Base-by-base conservation (phyloP, 1,140 invertebrate genomes). In the Drosophila mauritiana region DNA sequence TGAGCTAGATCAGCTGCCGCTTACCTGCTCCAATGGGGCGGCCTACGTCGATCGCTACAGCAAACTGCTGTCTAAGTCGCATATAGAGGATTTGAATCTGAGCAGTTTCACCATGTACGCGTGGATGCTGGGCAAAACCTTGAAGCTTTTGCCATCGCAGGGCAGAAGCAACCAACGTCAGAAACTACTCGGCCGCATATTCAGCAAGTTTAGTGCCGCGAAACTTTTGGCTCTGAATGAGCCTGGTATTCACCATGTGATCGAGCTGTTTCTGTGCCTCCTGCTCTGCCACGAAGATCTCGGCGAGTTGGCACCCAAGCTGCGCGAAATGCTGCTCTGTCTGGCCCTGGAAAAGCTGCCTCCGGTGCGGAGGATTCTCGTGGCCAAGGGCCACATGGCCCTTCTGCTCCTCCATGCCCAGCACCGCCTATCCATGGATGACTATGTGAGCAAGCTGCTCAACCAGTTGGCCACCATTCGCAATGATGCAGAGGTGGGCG, bases 141-240 rank as follows among this genome's bases (percentile, higher is more conserved):
- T 89, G 27, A 68, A 74, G 34, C 67, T 51, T 10, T 27, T 78
- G 43, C 61, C 67, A 10, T 4, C 15, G 0, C 45, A 68, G 48
- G 77, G 67, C 1, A 49, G 48, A 4, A 49, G 63, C n/a, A 80
- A 77, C 59, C 91, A 91, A 43, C 61, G 58, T 0, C 83, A 91
- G 46, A 92, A 92, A 51, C 53, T 92, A 7, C 39, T 92, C 17
- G 91, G 92, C 6, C 91, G 92, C n/a, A 92, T 92, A 51, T 92
- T 91, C 42, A 85, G 90, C 40, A 92, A 92, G 45, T 92, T 92
- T 36, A 91, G 85, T 56, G 64, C 78, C 1, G 73, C 89, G n/a
- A 92, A 92, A 31, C 53, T 92, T 27, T 49, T 92, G 42, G 80
- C 91, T 0, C 63, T 92, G 0, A 92, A 91, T 37, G 92, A 92